Evolutionary conservation across 2,888 invertebrate genomes (phyloP).

Genomic region (Cheilosia variabilis): DNA sequence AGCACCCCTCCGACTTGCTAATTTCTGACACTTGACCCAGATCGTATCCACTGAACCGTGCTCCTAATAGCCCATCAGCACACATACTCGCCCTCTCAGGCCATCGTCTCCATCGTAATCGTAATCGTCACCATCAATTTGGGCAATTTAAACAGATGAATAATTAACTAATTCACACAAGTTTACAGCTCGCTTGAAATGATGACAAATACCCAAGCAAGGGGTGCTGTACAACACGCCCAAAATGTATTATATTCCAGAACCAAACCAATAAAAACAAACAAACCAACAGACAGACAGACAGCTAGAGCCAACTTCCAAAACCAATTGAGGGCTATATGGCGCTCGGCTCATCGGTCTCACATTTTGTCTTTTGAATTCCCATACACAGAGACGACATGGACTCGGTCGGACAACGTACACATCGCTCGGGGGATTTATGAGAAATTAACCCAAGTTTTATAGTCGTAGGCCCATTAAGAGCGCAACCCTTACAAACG

Average conservation of each 20-base stretch:
- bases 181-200: conserved; percentile 59
- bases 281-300: conserved; percentile 10
- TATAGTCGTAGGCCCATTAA: conserved; percentile 62
- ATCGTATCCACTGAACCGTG: conserved; percentile 42
- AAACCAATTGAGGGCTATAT: conserved; percentile 65
- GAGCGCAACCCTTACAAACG: conserved; percentile 53
- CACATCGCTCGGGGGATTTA: conserved; percentile 54
- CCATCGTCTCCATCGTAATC: conserved; percentile 23
- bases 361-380: conserved; percentile 8
- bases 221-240: conserved; percentile 14
- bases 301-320: conserved; percentile 18
- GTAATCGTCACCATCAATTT: conserved; percentile 68
- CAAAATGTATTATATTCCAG: conserved; percentile 3
- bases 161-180: conserved; percentile 74
- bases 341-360: conserved; percentile 28
- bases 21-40: conserved; percentile 54
- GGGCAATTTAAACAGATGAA: conserved; percentile 68
- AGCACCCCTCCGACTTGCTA: conserved; percentile 9
- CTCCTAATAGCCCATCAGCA: conserved; percentile 25
- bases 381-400: neutral
- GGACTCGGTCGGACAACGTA: neutral
- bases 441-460: conserved; percentile 73
- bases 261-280: conserved; percentile 3
- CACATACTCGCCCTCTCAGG: conserved; percentile 14
- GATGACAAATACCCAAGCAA: conserved; percentile 51